Evolutionary conservation across 92 coral and sea anemone genomes (phyloP), one percentile per base, ranked within the genome.

Genomic region (Hydrozoanthus gracilis): DNA sequence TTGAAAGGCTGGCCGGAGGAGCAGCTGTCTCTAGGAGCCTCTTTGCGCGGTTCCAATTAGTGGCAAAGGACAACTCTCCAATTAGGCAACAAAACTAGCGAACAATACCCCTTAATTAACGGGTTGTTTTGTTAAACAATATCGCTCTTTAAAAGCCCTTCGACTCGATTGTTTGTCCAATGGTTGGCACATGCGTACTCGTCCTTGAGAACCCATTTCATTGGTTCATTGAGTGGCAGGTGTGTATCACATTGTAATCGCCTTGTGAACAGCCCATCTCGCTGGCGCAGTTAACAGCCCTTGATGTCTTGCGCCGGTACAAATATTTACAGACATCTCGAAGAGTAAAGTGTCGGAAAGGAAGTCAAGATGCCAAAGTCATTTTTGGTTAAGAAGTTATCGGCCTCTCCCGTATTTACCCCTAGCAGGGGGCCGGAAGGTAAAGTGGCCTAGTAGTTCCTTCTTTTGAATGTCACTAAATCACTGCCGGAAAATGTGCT

Each of bases 191-290:
- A 87, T 92, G 98, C 98, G 98, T 79, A 66, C 86, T 90, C 75
- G 13, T 15, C 35, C 51, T 44, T 74, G 74, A 76, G 87, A 90
- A 83, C 82, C 92, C 95, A 71, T 79, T 67, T 92, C 93, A 94
- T 94, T 94, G 98, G 98, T 78, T 83, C 87, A 73, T 80, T 88
- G 88, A 92, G 79, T 92, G 94, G 92, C 98, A 94, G 98, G 95
- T 94, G 98, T 86, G 52, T 78, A 78, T 83, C 93, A 94, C 94
- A 90, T 94, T 90, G 93, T 95, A 90, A 90, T 90, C 93, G 90
- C 83, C 74, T 71, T 61, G 85, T 76, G 92, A 90, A 88, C 93
- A 86, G 90, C 79, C 91, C 92, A 92, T 65, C 83, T 92, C 90
- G 68, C 86, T 84, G 92, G 89, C 90, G 78, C 78, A 87, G 91